Base-by-base conservation (phyloP, 2,888 invertebrate species). In the Drosophila robusta region DNA sequence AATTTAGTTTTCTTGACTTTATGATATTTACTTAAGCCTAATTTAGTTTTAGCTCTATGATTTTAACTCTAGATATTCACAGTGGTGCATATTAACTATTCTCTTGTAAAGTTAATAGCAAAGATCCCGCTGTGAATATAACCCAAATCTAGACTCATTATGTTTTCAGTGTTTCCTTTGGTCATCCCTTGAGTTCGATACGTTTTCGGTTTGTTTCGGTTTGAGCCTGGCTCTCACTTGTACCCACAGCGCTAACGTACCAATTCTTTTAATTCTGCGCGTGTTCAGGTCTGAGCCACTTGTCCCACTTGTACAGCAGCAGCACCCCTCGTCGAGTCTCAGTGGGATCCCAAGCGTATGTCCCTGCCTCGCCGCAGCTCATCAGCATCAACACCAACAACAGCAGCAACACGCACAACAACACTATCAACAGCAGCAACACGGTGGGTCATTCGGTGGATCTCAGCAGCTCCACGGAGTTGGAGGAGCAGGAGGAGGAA, bases 401-500 rank as follows among this genome's bases (percentile, higher is more conserved):
- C 89, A 88, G 66, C 83, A 90, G 72, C 89, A 87, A 75, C 88
- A 87, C 72, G 77, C 84, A 58, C 89, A 89, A 54, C 89, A 90
- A 76, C 91, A 90, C 89, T 90, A 90, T 90, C 85, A 89, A 90
- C 91, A 92, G 90, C 91, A 92, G 87, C 83, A 92, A 12, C 34
- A 34, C 89, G 80, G 90, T 80, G 90, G 91, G 80, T 89, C 90
- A 80, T 89, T 92, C 90, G 91, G 91, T 80, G 92, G 92, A 92
- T 92, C 92, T 90, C 92, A 92, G 86, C 92, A 92, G 90, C 91
- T 92, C 91, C 89, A 91, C 90, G 92, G 91, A 90, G 89, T 91
- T 93, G 93, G 93, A 93, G 90, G 89, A 90, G 74, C 85, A 89
- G 89, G 90, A 80, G 79, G 80, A 80, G 83, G 89, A 80, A 72